Conservation (phyloP, 2,113 vertebrate genomes). For the Aspidoscelis tigris region DNA sequence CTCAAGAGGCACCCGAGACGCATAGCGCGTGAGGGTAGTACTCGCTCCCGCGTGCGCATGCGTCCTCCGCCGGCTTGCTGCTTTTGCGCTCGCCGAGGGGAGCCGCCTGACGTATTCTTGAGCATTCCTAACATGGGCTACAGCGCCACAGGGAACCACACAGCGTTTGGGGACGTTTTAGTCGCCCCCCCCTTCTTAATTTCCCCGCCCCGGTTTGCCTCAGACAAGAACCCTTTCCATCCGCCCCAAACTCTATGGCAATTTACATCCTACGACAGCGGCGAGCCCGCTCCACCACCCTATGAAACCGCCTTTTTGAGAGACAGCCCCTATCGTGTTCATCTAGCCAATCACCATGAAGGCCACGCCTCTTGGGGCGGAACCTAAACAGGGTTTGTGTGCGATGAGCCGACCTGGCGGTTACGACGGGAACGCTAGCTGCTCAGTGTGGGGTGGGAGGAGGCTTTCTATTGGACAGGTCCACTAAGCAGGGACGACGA, state of each 20-base stretch:
- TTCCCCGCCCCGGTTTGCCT: background rate
- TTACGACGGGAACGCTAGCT: background rate
- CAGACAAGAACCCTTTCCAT: no score
- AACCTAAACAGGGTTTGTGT: background rate
- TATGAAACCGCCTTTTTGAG: conserved; percentile 11
- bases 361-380: conserved; percentile 12
- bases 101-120: no score
- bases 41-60: background rate
- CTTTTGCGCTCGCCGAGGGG: no score
- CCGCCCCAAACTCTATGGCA: no score
- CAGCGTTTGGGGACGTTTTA: fast-evolving
- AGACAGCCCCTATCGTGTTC: background rate
- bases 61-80: background rate
- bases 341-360: background rate
- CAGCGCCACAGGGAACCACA: no score
- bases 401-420: no score
- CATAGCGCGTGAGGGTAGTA: fast-evolving
- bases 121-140: no score
- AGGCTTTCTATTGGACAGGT: background rate
- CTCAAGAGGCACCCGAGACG: conserved; percentile 2
- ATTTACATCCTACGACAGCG: no score
- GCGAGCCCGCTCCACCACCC: no score
- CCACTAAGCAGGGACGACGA: background rate
- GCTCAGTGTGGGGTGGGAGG: background rate
- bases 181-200: background rate